Conservation (phyloP, 2,113 vertebrate genomes). For the Odocoileus hemionus region DNA sequence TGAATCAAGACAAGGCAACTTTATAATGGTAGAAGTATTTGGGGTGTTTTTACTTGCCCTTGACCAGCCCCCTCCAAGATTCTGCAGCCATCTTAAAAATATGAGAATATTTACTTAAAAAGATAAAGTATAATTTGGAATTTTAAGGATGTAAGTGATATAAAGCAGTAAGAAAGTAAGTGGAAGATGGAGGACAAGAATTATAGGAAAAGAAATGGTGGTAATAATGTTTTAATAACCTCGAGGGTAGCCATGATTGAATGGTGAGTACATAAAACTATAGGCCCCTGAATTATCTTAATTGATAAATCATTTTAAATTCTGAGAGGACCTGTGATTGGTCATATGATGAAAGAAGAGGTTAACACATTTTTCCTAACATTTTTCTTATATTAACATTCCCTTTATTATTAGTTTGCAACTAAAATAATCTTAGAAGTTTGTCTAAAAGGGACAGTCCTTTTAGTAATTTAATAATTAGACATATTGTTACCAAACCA, state of each 20-base stretch:
- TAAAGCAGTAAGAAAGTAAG: neutral
- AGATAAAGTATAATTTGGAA: neutral
- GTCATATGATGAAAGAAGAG: neutral
- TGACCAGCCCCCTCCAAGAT: neutral
- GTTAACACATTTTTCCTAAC: neutral
- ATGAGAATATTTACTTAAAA: neutral
- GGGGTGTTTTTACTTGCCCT: neutral
- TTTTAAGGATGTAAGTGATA: neutral
- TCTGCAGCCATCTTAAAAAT: neutral
- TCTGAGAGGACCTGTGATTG: neutral
- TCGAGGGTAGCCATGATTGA: neutral
- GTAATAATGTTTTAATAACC: neutral
- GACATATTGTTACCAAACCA: neutral
- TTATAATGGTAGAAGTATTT: neutral
- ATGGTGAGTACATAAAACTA: neutral
- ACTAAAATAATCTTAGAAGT: neutral
- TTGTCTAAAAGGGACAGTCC: neutral
- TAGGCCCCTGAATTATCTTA: neutral
- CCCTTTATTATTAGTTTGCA: neutral
- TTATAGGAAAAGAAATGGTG: neutral
- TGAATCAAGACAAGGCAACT: neutral
- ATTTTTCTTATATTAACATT: neutral
- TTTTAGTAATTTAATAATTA: slow-evolving; percentile 14
- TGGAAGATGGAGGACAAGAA: neutral
- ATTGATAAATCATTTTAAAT: neutral